Percentiles rank a stretch among this genome's conserved stretches.
Evolutionary conservation across 2,113 vertebrate species (phyloP).

Genomic region (Carassius auratus): DNA sequence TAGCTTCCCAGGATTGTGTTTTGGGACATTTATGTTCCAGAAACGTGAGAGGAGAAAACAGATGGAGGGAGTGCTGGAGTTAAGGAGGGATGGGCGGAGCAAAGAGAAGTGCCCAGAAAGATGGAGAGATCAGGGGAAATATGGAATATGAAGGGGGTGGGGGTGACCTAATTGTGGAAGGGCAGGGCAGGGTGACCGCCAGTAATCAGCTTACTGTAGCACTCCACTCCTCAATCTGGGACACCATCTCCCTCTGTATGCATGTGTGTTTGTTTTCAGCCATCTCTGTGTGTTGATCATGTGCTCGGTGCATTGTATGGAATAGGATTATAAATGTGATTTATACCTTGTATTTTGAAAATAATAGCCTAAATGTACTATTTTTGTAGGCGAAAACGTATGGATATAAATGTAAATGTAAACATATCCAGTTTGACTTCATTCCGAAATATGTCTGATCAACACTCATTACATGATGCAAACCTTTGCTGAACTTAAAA

Average conservation of each 20-base stretch:
- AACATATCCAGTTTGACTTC: no score
- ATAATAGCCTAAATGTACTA: no score
- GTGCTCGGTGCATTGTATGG: no score
- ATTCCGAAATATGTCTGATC: no score
- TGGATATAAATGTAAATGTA: no score
- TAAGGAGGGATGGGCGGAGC: neutral
- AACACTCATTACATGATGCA: no score
- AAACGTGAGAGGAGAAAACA: neutral
- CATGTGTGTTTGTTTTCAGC: conserved; percentile 50
- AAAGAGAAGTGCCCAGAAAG: conserved; percentile 19
- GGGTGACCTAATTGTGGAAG: conserved; percentile 67
- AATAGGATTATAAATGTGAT: no score
- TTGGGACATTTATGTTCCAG: neutral
- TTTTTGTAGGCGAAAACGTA: no score
- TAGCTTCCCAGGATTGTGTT: neutral
- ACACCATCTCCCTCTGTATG: conserved; percentile 30
- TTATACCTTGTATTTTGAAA: no score
- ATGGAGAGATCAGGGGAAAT: conserved; percentile 46
- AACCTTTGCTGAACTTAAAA: no score
- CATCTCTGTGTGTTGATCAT: conserved; percentile 5
- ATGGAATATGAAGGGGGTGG: conserved; percentile 58
- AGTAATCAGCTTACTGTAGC: conserved; percentile 59
- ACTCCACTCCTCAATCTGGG: conserved; percentile 55
- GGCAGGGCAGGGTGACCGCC: conserved; percentile 59
- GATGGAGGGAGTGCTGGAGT: conserved; percentile 7